Evolutionary conservation across 1,140 invertebrate genomes (phyloP).

Genomic region (Procambarus virginalis): DNA sequence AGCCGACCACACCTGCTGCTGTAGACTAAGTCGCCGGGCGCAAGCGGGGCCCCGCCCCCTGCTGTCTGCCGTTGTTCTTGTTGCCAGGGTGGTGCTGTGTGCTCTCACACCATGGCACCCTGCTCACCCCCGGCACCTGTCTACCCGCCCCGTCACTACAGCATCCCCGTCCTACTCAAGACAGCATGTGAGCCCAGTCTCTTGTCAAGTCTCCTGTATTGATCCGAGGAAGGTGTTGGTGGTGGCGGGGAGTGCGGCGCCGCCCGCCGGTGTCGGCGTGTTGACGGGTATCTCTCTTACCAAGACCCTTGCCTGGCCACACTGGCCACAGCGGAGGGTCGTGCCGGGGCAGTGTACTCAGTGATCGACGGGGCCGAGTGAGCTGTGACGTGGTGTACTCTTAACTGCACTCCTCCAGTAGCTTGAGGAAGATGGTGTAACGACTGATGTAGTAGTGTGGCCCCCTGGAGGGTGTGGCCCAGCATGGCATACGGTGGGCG

Average conservation of each 20-base stretch:
- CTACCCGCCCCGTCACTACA: neutral
- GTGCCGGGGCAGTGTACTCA: no score
- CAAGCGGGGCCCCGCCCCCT: slow-evolving; percentile 24
- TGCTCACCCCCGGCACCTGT: neutral
- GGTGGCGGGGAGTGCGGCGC: slow-evolving; percentile 38
- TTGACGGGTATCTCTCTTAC: neutral
- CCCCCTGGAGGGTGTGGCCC: slow-evolving; percentile 40
- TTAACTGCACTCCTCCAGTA: neutral
- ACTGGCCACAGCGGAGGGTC: neutral
- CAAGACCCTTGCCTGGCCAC: neutral
- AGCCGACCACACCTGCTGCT: neutral
- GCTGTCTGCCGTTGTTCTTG: slow-evolving; percentile 13
- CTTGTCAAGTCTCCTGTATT: slow-evolving; percentile 55
- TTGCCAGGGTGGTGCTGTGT: slow-evolving; percentile 27
- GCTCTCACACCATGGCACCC: neutral
- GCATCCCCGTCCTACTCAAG: slow-evolving; percentile 37
- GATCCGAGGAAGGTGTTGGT: slow-evolving; percentile 42
- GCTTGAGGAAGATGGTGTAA: neutral
- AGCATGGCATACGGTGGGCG: slow-evolving; percentile 57
- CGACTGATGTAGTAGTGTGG: slow-evolving; percentile 4
- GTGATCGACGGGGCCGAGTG: neutral
- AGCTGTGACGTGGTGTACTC: neutral
- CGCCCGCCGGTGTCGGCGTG: slow-evolving; percentile 22
- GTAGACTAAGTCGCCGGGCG: neutral
- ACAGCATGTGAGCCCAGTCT: slow-evolving; percentile 47